Evolutionary conservation across 2,888 invertebrate genomes (phyloP), one percentile per base, ranked within the genome.

Genomic region (Volucella zonaria): DNA sequence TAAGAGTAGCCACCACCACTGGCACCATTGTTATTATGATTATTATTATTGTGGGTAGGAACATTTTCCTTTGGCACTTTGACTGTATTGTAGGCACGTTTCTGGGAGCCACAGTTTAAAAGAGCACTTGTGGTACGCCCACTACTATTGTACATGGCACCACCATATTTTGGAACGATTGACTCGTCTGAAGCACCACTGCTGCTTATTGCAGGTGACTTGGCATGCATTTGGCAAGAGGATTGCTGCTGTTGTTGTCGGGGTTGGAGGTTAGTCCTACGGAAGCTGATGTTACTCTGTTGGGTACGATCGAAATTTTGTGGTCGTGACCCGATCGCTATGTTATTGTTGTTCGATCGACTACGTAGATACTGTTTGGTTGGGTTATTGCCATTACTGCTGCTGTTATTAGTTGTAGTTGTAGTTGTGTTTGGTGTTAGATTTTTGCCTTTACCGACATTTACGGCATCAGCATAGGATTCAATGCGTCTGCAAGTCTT

Each of bases 401-500:
- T 47, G 54, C 59, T 67, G 62, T 52, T 58, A 58, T 77, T 64
- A 74, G 79, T 86, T n/a, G 42, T 43, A 74, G 79, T 86, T n/a
- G 42, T 43, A 23, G 3, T 15, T 40, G 85, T 67, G 85, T 80
- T 45, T 78, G 87, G 73, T 79, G 87, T 71, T 67, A 54, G 67
- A 18, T 59, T 82, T 61, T 71, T 80, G 8, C 66, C 56, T 56
- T 80, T 86, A 47, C 71, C 79, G 42, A 56, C 75, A 68, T 73
- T 82, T 83, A 88, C 47, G 87, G 88, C 43, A 82, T 87, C 67
- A 87, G 90, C 8, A 88, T 90, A 68, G 81, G 87, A 45, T 80
- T 91, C 92, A 56, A 92, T 91, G 79, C 92, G 90, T 40, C 90
- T 89, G 51, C 91, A 90, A 31, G 92, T 87, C 86, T 92, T 91